Percentiles rank a stretch among this genome's conserved stretches.
These are phyloP conservation scores for Epinephelus fuscoguttatus DNA, from an alignment of 2,113 vertebrate genomes.

Conservation along the genomic window DNA sequence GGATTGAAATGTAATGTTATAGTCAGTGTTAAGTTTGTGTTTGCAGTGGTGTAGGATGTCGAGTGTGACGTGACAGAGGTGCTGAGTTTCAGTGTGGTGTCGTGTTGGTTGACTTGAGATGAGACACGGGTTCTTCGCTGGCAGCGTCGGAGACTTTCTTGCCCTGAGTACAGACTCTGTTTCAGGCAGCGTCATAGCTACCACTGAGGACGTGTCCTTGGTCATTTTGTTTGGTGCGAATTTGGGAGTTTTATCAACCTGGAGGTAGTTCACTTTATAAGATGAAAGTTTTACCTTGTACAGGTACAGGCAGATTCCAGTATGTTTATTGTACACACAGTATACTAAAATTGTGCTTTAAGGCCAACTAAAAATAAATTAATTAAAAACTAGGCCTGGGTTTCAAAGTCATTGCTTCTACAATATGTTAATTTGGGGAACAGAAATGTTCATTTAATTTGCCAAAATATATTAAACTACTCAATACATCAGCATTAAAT, in stretches of 20 bases:
- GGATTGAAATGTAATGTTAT: background rate
- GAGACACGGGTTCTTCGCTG: background rate
- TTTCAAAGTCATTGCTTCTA: background rate
- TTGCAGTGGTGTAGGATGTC: background rate
- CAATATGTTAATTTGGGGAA: background rate
- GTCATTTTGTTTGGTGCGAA: background rate
- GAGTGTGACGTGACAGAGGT: conserved; percentile 3
- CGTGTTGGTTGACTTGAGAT: conserved; percentile 11
- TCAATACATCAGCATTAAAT: background rate
- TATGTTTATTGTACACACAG: background rate
- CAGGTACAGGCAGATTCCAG: background rate
- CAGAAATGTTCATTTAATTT: background rate
- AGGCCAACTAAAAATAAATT: background rate
- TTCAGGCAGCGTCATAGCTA: background rate
- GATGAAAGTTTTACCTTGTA: background rate
- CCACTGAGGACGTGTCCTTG: background rate
- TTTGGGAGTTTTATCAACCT: background rate
- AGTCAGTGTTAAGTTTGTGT: conserved; percentile 20
- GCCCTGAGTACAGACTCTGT: background rate
- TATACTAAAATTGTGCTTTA: background rate
- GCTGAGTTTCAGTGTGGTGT: conserved; percentile 1
- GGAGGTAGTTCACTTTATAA: background rate
- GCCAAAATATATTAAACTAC: background rate
- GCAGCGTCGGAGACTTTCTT: background rate
- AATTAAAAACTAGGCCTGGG: background rate